These are phyloP conservation scores for Manis pentadactyla DNA, from an alignment of 2,797 vertebrate genomes.

Conservation along the genomic window DNA sequence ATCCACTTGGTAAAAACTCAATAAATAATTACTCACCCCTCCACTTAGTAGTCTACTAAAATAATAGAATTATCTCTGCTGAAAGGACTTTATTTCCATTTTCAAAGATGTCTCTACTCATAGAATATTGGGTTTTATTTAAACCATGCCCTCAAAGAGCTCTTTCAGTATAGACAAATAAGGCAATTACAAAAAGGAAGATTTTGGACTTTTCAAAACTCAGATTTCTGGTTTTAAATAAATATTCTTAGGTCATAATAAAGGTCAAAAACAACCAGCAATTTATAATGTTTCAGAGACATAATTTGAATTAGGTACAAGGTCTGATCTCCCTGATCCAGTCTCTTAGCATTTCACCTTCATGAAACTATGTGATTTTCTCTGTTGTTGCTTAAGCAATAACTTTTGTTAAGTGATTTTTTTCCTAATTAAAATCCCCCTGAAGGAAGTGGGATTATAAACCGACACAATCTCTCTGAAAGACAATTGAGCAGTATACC, in stretches of 20 bases:
- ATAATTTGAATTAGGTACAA: conserved; percentile 36
- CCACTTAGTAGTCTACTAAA: conserved; percentile 31
- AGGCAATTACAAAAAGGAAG: not conserved
- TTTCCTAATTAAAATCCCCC: conserved; percentile 47
- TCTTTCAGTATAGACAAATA: conserved; percentile 38
- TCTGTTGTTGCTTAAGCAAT: not conserved
- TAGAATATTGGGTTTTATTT: conserved; percentile 11
- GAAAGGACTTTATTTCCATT: conserved; percentile 2
- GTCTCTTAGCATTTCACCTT: not conserved
- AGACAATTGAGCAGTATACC: not conserved
- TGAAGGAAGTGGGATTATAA: conserved; percentile 46
- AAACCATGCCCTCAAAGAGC: not conserved
- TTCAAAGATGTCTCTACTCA: conserved; percentile 48
- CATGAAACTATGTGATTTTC: not conserved
- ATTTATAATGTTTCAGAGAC: conserved; percentile 20
- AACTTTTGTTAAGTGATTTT: conserved; percentile 8
- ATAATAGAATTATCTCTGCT: conserved; percentile 3
- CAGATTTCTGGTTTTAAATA: conserved; percentile 6
- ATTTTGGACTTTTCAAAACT: conserved; percentile 3
- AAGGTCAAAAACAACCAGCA: conserved; percentile 37
- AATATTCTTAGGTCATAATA: not conserved
- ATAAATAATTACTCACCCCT: not conserved
- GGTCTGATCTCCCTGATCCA: not conserved
- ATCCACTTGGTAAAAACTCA: not conserved
- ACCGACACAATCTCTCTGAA: conserved; percentile 11